Evolutionary conservation across 2,113 vertebrate species (phyloP).

Genomic region (Dicerorhinus sumatrensis): DNA sequence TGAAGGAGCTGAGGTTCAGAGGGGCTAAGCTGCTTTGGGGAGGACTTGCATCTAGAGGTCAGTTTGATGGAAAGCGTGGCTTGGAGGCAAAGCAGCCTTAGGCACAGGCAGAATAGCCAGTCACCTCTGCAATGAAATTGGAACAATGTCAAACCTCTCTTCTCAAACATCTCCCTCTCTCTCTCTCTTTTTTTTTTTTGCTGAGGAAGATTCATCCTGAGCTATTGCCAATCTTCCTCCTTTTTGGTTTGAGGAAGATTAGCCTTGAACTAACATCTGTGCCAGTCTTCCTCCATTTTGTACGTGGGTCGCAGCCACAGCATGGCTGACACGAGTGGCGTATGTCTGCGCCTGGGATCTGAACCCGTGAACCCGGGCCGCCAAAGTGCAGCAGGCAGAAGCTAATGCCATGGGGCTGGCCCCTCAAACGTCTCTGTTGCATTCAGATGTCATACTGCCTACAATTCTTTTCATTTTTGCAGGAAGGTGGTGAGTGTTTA

Average conservation of each 20-base stretch:
- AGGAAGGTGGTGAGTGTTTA: neutral
- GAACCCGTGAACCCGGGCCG: too few relatives aligned
- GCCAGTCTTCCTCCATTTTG: too few relatives aligned
- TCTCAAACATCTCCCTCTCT: neutral
- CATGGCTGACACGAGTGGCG: too few relatives aligned
- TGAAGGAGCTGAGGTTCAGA: neutral
- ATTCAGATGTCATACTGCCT: neutral
- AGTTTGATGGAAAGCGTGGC: neutral
- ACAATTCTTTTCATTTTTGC: neutral
- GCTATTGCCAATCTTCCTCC: too few relatives aligned
- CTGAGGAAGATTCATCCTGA: too few relatives aligned
- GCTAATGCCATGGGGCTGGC: too few relatives aligned
- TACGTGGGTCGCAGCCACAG: too few relatives aligned
- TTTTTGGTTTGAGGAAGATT: too few relatives aligned
- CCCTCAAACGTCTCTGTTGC: neutral
- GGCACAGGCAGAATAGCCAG: neutral
- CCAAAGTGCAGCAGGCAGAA: too few relatives aligned
- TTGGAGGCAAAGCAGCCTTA: neutral
- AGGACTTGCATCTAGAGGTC: neutral
- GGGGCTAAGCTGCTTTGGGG: neutral
- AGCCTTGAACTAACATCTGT: too few relatives aligned
- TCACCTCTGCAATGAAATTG: fast-evolving
- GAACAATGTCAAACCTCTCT: neutral
- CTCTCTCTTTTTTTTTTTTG: too few relatives aligned
- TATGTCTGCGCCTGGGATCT: too few relatives aligned